Base-by-base conservation (phyloP, 2,888 invertebrate genomes). In the Eupithecia exiguata region DNA sequence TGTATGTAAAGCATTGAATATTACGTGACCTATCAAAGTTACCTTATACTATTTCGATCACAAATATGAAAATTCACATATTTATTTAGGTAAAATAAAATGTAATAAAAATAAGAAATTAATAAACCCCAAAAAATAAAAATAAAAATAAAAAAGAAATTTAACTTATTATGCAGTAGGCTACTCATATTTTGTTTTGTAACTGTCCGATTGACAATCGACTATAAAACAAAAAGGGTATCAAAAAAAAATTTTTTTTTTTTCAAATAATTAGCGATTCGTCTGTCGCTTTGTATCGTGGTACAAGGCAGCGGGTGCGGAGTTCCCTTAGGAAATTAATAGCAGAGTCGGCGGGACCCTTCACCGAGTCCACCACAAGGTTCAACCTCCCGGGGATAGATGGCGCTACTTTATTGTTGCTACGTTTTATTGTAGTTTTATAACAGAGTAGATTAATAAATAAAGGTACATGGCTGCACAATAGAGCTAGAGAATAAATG, bases 241-340 rank as follows among this genome's bases (percentile, higher is more conserved):
- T 21, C 2, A 21, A 49, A 49, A 49, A 53, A n/a, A 0, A 0
- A 1, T 43, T 43, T n/a, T 30, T 46, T 46, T 46, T 7, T 46
- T 18, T 46, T 18, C 5, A 43, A 16, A n/a, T n/a, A 36, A 10
- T 9, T 10, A 49, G 21, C 35, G n/a, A 53, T 3, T 2, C 35
- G 9, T 73, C 77, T 46, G 49, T 36, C 70, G 70, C 30, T 66
- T 12, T 9, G 67, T 84, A 53, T 78, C 91, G 73, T 93, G 89
- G 93, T 93, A 93, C 82, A 72, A 84, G 89, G 90, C 79, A 75
- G 78, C 83, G 89, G 86, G 90, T 88, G 89, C 86, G 80, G 89
- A 89, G 91, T 87, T 92, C 93, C 93, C 93, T 92, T 92, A 92
- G 93, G 93, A 93, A 94, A 94, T 93, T 93, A 93, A 92, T 93